phyloP scores from a whole-genome alignment of 64 coral and sea anemone genomes.

The Pocillopora verrucosa region DNA sequence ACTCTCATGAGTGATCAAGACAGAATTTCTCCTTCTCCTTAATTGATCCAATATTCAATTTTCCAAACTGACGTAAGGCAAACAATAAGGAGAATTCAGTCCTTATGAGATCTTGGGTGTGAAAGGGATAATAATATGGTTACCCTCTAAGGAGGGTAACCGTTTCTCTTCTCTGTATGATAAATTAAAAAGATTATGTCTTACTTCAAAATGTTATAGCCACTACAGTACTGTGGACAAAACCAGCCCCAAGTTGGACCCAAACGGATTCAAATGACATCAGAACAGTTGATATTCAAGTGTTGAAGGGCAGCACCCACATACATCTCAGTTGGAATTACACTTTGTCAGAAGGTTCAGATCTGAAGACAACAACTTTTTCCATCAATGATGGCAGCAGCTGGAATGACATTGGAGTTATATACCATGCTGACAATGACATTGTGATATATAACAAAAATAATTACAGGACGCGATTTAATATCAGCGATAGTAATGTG shows the following conservation, averaged over 20 bases:
- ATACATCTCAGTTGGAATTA: neutral
- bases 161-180: neutral
- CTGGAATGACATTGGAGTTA: neutral
- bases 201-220: neutral
- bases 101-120: no score
- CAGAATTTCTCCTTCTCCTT: no score
- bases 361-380: neutral
- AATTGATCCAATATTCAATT: no score
- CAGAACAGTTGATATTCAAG: neutral
- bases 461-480: neutral
- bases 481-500: neutral
- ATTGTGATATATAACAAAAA: neutral
- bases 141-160: no score
- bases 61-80: no score
- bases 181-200: neutral
- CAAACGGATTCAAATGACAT: neutral
- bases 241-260: neutral
- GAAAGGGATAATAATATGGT: no score
- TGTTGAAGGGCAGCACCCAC: neutral
- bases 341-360: neutral
- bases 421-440: neutral
- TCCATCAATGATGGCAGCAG: neutral
- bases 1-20: no score
- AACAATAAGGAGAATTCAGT: no score
- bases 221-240: neutral